Evolutionary conservation across 2,113 vertebrate species (phyloP), one percentile per base, ranked within the genome.

Genomic region (Morone saxatilis): DNA sequence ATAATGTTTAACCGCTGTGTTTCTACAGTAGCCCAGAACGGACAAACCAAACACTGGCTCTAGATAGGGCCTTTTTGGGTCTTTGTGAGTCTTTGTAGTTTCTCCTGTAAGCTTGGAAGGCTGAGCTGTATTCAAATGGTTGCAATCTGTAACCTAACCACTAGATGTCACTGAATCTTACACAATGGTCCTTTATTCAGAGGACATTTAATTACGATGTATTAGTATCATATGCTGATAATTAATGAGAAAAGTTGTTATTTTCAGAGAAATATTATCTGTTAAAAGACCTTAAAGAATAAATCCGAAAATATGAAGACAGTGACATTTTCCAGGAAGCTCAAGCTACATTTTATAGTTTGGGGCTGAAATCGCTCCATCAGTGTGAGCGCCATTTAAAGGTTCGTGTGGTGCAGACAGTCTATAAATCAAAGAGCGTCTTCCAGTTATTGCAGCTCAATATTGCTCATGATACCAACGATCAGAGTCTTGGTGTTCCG

Each of bases 401-500:
- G 43, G 43, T 71, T 80, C 31, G 72, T 54, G 6, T 73, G 51
- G 40, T 31, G 0, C 20, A 80, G n/a, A 43, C 53, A 47, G 20
- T 48, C 12, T 50, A 12, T 59, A 54, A 77, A 1, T 80, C 25
- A 56, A n/a, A 81, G 57, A 41, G 4, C 20, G 19, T 66, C 51
- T 53, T 43, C 47, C 31, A 75, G 78, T 63, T 68, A 63, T 67
- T 62, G 20, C 50, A 45, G 41, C 38, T 88, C 3, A 66, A 19
- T 59, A 50, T 57, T 73, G 16, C 59, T 38, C 56, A 45, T 16
- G 16, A 43, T n/a, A 50, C 66, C 14, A 75, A 17, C 47, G 68
- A 62, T 74, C 13, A 56, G 62, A 76, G 53, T 45, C 11, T 47
- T 7, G 12, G 40, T 48, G 61, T 74, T 80, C 36, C 31, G 22